These are phyloP conservation scores for Aleiodes sp. DNA, from an alignment of 1,140 invertebrate genomes.

Conservation along the genomic window DNA sequence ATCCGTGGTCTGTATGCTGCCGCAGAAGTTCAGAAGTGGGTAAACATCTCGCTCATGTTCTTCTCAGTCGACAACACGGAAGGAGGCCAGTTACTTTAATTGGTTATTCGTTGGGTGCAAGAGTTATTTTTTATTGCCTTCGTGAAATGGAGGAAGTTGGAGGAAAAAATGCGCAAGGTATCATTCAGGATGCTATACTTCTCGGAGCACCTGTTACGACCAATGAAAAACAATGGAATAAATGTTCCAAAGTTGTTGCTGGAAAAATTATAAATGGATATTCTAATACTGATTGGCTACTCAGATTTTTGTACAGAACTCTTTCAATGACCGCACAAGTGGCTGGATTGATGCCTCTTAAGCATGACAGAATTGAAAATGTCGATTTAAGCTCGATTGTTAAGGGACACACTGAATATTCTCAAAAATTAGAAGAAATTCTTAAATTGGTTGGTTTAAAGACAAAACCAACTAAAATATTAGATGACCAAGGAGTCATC, in stretches of 20 bases:
- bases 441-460: constrained; percentile 55
- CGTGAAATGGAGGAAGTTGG: constrained; percentile 67
- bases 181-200: constrained; percentile 77
- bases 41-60: constrained; percentile 75
- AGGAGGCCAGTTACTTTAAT: constrained; percentile 78
- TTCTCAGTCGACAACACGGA: constrained; percentile 74
- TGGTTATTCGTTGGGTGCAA: constrained; percentile 77
- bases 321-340: constrained; percentile 69
- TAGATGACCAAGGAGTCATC: constrained; percentile 45
- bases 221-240: constrained; percentile 67
- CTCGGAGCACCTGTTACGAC: constrained; percentile 75
- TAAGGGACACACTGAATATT: constrained; percentile 72
- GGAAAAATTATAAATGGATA: constrained; percentile 77
- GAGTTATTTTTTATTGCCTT: constrained; percentile 79
- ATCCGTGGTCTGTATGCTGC: constrained; percentile 80
- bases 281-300: constrained; percentile 74
- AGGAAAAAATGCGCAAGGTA: constrained; percentile 66
- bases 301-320: constrained; percentile 75
- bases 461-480: constrained; percentile 40
- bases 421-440: constrained; percentile 71
- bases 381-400: constrained; percentile 72
- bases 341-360: constrained; percentile 71
- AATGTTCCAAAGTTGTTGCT: constrained; percentile 69
- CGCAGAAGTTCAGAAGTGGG: constrained; percentile 73
- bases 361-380: constrained; percentile 70